These are phyloP conservation scores for Podocnemis expansa DNA, from an alignment of 2,113 vertebrate genomes.

Conservation along the genomic window DNA sequence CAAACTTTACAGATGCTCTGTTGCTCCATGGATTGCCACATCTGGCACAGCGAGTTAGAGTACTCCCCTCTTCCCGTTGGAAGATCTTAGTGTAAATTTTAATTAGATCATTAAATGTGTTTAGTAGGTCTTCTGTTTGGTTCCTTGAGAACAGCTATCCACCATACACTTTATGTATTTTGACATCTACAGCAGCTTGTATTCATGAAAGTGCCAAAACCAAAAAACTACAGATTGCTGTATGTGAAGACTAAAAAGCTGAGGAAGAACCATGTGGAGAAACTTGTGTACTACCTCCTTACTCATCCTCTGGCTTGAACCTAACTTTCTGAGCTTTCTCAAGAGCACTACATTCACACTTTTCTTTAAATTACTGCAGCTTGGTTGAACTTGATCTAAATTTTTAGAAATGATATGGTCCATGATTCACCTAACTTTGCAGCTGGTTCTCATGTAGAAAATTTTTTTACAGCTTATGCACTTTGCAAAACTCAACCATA, in stretches of 20 bases:
- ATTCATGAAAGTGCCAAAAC: background rate
- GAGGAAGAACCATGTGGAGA: background rate
- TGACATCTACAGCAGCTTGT: background rate
- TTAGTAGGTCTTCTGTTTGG: background rate
- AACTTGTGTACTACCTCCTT: background rate
- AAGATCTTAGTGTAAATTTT: background rate
- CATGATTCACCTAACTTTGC: no score
- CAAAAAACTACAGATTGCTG: background rate
- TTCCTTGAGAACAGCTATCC: background rate
- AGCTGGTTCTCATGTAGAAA: no score
- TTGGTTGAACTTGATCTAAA: no score
- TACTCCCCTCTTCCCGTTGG: background rate
- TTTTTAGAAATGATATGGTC: no score
- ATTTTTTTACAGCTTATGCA: no score
- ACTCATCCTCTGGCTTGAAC: no score
- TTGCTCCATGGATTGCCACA: background rate
- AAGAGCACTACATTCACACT: no score
- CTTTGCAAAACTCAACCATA: no score
- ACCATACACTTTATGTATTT: no score
- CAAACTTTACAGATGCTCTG: fast-evolving
- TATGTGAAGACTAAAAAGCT: background rate
- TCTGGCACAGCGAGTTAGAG: background rate
- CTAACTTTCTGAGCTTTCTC: no score
- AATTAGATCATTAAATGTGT: fast-evolving
- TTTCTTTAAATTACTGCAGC: no score